phyloP scores from a whole-genome alignment of 2,113 vertebrate genomes.

The Sterna hirundo region DNA sequence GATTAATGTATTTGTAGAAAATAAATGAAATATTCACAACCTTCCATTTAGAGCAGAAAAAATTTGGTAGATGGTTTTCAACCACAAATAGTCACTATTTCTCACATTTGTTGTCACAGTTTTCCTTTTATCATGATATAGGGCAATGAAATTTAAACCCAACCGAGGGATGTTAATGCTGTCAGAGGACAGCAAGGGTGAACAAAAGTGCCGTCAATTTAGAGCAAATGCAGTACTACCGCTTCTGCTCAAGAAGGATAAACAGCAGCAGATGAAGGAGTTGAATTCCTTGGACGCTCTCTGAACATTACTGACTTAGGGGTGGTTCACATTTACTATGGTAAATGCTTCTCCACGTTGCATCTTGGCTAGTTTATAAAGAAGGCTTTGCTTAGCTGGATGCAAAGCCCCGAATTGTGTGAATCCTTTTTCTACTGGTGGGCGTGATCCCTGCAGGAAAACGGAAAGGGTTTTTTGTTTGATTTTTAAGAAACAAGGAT shows the following conservation, averaged over 20 bases:
- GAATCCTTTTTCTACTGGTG: background rate
- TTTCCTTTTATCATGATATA: background rate
- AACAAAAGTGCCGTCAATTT: background rate
- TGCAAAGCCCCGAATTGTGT: background rate
- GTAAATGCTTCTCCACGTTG: background rate
- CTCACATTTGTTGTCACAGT: background rate
- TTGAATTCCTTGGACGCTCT: background rate
- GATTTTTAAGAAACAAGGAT: background rate
- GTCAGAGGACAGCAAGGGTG: background rate
- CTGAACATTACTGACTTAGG: rapidly evolving
- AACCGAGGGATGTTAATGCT: background rate
- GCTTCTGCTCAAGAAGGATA: background rate
- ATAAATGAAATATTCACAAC: background rate
- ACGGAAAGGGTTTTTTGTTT: rapidly evolving
- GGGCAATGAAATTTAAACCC: background rate
- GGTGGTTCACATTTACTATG: rapidly evolving
- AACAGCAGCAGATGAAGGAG: background rate
- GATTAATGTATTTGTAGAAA: background rate
- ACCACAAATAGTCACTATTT: background rate
- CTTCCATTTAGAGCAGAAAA: background rate
- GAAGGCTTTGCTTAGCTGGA: background rate
- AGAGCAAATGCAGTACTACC: background rate
- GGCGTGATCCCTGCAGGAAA: background rate
- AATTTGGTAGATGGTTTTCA: background rate
- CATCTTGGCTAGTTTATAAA: background rate